Evolutionary conservation across 2,888 invertebrate species (phyloP).

Genomic region (Harpalus rubripes): DNA sequence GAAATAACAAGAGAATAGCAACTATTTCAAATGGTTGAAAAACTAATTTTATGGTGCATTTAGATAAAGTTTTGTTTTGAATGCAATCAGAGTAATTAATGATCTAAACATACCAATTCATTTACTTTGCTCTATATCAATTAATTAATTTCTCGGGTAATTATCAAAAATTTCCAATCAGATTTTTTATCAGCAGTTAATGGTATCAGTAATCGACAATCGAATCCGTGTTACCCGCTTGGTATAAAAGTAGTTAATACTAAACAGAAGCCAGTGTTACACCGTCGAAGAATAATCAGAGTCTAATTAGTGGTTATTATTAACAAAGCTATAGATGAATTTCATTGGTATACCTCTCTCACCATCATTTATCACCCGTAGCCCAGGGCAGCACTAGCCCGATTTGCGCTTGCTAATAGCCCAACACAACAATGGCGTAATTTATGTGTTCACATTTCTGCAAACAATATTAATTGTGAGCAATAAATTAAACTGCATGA

Average conservation of each 20-base stretch:
- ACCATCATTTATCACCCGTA: conserved; percentile 60
- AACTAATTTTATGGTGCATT: neutral
- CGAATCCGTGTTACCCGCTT: conserved; percentile 54
- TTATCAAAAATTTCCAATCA: conserved; percentile 55
- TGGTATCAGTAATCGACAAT: conserved; percentile 44
- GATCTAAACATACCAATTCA: conserved; percentile 30
- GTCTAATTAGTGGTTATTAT: conserved; percentile 69
- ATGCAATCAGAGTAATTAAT: conserved; percentile 30
- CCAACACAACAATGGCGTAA: conserved; percentile 46
- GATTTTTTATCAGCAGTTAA: conserved; percentile 26
- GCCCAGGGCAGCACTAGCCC: conserved; percentile 61
- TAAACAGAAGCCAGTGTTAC: conserved; percentile 58
- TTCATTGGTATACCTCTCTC: conserved; percentile 65
- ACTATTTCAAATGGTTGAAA: neutral
- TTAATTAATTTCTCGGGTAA: conserved; percentile 52
- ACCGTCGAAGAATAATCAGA: conserved; percentile 66
- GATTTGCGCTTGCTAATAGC: conserved; percentile 51
- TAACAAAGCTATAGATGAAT: conserved; percentile 69
- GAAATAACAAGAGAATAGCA: neutral
- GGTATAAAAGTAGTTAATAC: conserved; percentile 48
- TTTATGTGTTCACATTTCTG: conserved; percentile 60
- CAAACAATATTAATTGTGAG: conserved; percentile 60
- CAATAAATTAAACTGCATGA: conserved; percentile 59
- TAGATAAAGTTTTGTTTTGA: neutral
- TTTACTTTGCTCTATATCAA: conserved; percentile 21